phyloP scores from a whole-genome alignment of 2,888 invertebrate species.

The Andrena bucephala region DNA sequence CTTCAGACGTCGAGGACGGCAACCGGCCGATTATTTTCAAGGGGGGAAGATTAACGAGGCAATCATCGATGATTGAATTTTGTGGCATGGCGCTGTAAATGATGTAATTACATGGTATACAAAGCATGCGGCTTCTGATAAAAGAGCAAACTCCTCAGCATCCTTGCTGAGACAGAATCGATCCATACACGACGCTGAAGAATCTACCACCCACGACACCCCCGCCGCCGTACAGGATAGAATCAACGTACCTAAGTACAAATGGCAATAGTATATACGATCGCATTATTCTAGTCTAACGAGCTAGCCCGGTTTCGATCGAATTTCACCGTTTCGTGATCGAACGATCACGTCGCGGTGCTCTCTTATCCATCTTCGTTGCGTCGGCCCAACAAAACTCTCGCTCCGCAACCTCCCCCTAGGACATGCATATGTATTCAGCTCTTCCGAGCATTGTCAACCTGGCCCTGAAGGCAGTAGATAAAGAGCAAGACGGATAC shows the following conservation, averaged over 20 bases:
- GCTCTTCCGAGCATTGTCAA: slow-evolving; percentile 64
- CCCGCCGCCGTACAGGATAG: neutral
- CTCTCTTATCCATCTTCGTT: slow-evolving; percentile 56
- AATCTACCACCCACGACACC: neutral
- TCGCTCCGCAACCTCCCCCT: slow-evolving; percentile 12
- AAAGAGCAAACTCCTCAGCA: too few species aligned
- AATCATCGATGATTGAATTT: slow-evolving; percentile 19
- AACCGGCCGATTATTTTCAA: slow-evolving; percentile 6
- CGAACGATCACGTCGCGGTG: slow-evolving; percentile 40
- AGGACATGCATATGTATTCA: slow-evolving; percentile 64
- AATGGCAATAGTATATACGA: neutral
- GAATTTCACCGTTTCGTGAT: slow-evolving; percentile 47
- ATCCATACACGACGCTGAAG: neutral
- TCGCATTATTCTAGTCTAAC: slow-evolving; percentile 16
- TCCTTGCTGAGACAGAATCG: too few species aligned
- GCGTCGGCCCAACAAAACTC: slow-evolving; percentile 10
- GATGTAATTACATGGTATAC: neutral
- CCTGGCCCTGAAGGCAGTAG: slow-evolving; percentile 64
- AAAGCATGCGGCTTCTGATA: too few species aligned
- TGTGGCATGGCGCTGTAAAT: neutral
- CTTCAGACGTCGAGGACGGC: slow-evolving; percentile 12
- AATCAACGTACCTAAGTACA: neutral
- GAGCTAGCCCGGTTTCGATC: slow-evolving; percentile 20
- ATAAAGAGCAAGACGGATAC: slow-evolving; percentile 72
- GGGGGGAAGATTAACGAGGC: slow-evolving; percentile 45